Base-by-base conservation (phyloP, 1,140 invertebrate genomes). In the Halyomorpha halys region DNA sequence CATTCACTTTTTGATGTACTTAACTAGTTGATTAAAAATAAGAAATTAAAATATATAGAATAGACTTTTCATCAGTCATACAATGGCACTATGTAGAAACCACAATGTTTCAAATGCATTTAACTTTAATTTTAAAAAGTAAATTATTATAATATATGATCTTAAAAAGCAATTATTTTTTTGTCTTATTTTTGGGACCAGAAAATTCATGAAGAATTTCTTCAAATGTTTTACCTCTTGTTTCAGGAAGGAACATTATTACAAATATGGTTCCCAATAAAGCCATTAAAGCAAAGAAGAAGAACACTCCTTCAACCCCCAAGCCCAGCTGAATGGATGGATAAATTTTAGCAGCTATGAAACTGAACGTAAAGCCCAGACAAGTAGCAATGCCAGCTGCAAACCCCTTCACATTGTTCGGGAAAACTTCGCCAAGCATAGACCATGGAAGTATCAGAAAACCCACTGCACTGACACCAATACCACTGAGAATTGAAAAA, bases 291-390 rank as follows among this genome's bases (percentile, higher is more conserved):
- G 82, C 81, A 73, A 87, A 94, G 64, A 90, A 79, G 62, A 82
- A 82, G 70, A 90, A 93, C 0, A 82, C 81, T 0, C 80, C 83
- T 30, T 79, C 74, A 56, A 79, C 76, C 3, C 83, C 82, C 65
- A 90, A 75, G 1, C 65, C 19, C 0, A 70, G 19, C n/a, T 81
- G 73, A 70, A 86, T 73, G 2, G 78, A 72, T 0, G 83, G 81
- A 74, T 89, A 91, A 5, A 79, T 79, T 71, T 90, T 90, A 4
- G 90, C 82, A 5, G 84, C 79, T 6, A 86, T 70, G 68, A 91
- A 91, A 27, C 84, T 84, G 70, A 85, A 85, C 1, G 83, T 73
- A 74, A 88, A 89, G 34, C 80, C 86, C 4, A 81, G 73, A 30
- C 82, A 81, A 3, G 83, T 79, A 3, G 83, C 83, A 3, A 87